A percentile compares a stretch with the other conserved stretches of the same genome.
Evolutionary conservation across 2,888 invertebrate species (phyloP).

Genomic region (Meghimatium bilineatum): DNA sequence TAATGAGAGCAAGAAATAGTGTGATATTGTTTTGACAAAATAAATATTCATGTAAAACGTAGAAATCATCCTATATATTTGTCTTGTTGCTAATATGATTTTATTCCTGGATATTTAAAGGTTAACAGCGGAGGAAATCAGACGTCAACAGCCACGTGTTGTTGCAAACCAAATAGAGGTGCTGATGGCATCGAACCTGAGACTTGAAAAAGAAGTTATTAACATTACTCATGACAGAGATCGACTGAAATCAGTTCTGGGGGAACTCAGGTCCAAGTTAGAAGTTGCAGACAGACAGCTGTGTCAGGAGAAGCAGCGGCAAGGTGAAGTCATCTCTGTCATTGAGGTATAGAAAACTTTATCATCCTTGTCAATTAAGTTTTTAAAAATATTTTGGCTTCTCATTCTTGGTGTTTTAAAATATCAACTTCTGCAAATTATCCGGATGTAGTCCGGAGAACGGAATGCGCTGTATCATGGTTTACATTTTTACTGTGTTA

Average conservation of each 20-base stretch:
- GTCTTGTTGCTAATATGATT: background rate
- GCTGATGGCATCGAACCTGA: slow-evolving; percentile 55
- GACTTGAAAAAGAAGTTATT: slow-evolving; percentile 55
- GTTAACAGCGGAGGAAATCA: slow-evolving; percentile 62
- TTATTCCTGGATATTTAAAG: slow-evolving; percentile 48
- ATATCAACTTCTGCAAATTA: no score
- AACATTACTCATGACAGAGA: slow-evolving; percentile 48
- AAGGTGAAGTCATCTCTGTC: slow-evolving; percentile 37
- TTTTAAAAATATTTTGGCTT: no score
- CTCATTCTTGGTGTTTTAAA: no score
- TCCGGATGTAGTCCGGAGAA: no score
- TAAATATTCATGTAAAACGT: background rate
- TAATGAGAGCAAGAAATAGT: no score
- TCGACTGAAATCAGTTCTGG: slow-evolving; percentile 47
- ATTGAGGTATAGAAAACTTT: slow-evolving; percentile 4
- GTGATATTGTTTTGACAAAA: no score
- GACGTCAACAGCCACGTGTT: slow-evolving; percentile 63
- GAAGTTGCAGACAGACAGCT: slow-evolving; percentile 40
- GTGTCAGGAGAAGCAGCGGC: slow-evolving; percentile 36
- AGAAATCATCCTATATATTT: background rate
- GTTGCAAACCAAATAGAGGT: slow-evolving; percentile 66
- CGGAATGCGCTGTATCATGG: no score
- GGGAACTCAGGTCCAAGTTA: slow-evolving; percentile 49
- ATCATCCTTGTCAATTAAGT: background rate
- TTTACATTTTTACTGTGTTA: no score